A percentile compares a stretch with the other conserved stretches of the same genome.
phyloP scores from a whole-genome alignment of 2,797 vertebrate genomes.

The Pteropus rufus region DNA sequence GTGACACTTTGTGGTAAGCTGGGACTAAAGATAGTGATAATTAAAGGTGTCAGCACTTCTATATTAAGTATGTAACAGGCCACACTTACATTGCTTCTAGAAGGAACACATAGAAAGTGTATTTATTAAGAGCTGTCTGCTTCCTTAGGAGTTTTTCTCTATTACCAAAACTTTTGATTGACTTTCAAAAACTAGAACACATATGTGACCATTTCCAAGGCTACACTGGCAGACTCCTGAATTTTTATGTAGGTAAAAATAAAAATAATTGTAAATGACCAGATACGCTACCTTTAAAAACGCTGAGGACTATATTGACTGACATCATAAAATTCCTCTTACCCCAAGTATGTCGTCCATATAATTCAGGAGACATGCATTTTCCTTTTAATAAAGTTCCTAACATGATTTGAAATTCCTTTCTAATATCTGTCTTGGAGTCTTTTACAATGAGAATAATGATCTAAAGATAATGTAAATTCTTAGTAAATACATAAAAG shows the following conservation, averaged over 20 bases:
- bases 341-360: not conserved
- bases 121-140: not conserved
- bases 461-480: not conserved
- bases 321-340: not conserved
- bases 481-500: slow-evolving; percentile 22
- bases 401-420: not conserved
- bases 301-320: not conserved
- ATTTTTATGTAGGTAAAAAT: not conserved
- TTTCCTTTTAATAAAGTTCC: not conserved
- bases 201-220: not conserved
- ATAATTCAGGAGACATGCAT: not conserved
- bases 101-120: not conserved
- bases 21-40: slow-evolving; percentile 4
- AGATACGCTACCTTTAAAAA: not conserved
- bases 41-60: slow-evolving; percentile 13
- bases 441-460: not conserved
- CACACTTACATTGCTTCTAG: not conserved
- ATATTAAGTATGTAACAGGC: not conserved
- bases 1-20: not conserved
- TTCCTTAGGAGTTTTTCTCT: not conserved
- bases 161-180: not conserved
- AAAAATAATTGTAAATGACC: not conserved
- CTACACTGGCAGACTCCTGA: not conserved
- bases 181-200: not conserved
- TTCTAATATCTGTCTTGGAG: not conserved